Conservation (phyloP, 2,888 invertebrate species). For the Actias luna region DNA sequence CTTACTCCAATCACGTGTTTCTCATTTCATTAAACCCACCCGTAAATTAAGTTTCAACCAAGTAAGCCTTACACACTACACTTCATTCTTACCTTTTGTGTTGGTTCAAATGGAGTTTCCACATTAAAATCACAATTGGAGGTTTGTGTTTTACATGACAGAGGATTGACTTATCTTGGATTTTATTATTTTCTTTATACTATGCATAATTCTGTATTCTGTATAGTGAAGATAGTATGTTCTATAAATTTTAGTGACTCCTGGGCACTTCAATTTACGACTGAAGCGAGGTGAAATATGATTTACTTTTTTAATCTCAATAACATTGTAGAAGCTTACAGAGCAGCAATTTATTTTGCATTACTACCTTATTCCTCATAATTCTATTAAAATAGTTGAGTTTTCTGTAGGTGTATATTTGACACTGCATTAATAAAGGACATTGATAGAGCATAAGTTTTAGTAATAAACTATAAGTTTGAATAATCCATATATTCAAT, state of each 20-base stretch:
- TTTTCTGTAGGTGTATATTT: background rate
- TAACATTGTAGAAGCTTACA: background rate
- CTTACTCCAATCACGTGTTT: slow-evolving; percentile 31
- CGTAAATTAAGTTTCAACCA: slow-evolving; percentile 35
- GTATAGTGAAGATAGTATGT: no score
- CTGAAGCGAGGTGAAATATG: background rate
- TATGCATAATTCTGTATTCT: background rate
- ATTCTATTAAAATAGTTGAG: background rate
- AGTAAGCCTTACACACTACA: slow-evolving; percentile 12
- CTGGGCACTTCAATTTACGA: background rate
- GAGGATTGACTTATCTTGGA: background rate
- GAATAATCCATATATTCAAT: no score
- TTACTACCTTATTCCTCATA: background rate
- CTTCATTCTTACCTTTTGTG: background rate
- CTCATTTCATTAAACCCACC: slow-evolving; percentile 28
- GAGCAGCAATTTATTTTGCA: background rate
- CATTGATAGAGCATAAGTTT: no score
- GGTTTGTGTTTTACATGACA: no score
- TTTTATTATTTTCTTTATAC: background rate
- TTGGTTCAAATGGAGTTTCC: background rate
- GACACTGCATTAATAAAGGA: background rate
- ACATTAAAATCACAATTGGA: background rate
- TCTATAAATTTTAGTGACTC: background rate
- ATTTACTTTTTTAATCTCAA: background rate
- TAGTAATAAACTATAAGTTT: no score